Conservation (phyloP, 2,888 invertebrate genomes). For the Scaptomyza reducta region DNA sequence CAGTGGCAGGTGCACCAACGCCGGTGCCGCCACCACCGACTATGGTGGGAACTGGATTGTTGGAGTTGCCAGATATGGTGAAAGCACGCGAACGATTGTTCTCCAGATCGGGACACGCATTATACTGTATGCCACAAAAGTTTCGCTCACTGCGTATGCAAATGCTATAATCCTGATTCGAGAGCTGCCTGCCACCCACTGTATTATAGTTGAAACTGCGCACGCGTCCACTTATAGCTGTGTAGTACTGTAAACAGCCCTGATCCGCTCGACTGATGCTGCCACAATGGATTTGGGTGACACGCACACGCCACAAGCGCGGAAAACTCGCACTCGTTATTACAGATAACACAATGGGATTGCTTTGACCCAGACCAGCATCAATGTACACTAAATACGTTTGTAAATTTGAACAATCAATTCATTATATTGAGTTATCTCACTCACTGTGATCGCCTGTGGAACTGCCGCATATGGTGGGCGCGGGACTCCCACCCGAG, state of each 20-base stretch:
- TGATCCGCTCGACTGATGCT: constrained; percentile 87
- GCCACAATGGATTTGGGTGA: constrained; percentile 92
- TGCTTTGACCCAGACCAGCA: constrained; percentile 88
- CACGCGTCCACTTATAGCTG: constrained; percentile 91
- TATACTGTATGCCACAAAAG: constrained; percentile 94
- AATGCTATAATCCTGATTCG: constrained; percentile 95
- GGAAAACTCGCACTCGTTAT: constrained; percentile 92
- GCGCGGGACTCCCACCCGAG: constrained; percentile 91
- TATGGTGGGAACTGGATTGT: constrained; percentile 88
- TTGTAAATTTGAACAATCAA: neutral
- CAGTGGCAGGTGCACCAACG: constrained; percentile 82
- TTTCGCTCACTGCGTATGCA: constrained; percentile 93
- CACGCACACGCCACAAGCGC: constrained; percentile 91
- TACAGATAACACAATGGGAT: constrained; percentile 91
- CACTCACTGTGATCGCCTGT: constrained; percentile 91
- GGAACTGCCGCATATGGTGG: constrained; percentile 92
- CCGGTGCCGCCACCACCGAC: constrained; percentile 87
- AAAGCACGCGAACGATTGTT: constrained; percentile 90
- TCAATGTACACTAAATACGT: constrained; percentile 90
- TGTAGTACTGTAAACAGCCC: constrained; percentile 83
- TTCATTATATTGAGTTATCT: neutral
- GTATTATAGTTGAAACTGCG: constrained; percentile 94
- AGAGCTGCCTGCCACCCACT: constrained; percentile 90
- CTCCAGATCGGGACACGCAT: constrained; percentile 89
- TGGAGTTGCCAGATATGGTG: constrained; percentile 91